Evolutionary conservation across 2,797 vertebrate genomes (phyloP).

Genomic region (Craterocephalus amniculus): DNA sequence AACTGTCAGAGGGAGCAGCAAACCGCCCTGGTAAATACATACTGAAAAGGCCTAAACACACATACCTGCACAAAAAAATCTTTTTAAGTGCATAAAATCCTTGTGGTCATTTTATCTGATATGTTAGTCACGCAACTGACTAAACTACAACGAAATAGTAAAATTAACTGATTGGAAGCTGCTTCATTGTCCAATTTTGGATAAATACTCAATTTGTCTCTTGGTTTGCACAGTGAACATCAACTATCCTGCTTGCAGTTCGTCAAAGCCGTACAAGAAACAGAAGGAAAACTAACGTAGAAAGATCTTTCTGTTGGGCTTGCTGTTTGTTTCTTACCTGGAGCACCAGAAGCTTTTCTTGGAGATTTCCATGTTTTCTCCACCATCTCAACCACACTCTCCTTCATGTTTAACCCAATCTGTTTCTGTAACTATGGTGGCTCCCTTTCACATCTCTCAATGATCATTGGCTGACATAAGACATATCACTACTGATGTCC

Average conservation of each 20-base stretch:
- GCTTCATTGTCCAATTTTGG: not conserved
- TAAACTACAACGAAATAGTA: not conserved
- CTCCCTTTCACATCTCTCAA: not conserved
- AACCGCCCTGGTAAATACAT: conserved; percentile 47
- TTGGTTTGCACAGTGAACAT: not conserved
- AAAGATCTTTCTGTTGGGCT: not conserved
- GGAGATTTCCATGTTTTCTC: not conserved
- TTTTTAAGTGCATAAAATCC: not conserved
- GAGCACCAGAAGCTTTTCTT: not conserved
- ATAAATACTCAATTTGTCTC: not conserved
- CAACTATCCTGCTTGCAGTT: not conserved
- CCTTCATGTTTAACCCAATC: not conserved
- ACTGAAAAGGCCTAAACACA: conserved; percentile 25
- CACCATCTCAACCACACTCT: not conserved
- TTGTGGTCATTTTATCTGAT: not conserved
- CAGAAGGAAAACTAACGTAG: too few relatives aligned
- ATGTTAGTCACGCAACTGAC: not conserved
- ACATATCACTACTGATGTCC: not conserved
- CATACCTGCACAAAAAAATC: conserved; percentile 24
- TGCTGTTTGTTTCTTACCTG: not conserved
- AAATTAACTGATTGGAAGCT: not conserved
- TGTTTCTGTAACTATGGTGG: not conserved
- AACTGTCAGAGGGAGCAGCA: conserved; percentile 65
- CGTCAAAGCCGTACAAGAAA: not conserved
- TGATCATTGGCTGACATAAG: not conserved